A percentile compares a stretch with the other conserved stretches of the same genome.
phyloP scores from a whole-genome alignment of 37 sponge, comb jelly and placozoan genomes.

The Eunapius fragilis region DNA sequence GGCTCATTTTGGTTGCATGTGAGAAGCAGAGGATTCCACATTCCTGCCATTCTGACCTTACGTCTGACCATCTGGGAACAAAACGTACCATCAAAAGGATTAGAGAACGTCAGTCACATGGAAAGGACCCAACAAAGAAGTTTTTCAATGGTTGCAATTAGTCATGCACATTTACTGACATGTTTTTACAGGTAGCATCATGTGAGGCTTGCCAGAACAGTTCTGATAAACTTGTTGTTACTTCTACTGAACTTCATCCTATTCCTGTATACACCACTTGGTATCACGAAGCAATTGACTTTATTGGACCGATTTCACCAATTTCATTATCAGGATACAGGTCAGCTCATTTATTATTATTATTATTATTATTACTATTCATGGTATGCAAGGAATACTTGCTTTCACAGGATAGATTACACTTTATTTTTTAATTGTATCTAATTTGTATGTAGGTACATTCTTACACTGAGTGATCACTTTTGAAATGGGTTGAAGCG shows the following conservation, averaged over 20 bases:
- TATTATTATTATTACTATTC: no score
- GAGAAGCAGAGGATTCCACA: background rate
- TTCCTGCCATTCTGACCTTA: conserved; percentile 16
- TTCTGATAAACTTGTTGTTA: background rate
- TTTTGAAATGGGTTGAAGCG: conserved; percentile 37
- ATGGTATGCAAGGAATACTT: no score
- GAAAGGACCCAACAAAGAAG: background rate
- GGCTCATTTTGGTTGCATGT: no score
- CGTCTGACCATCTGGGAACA: conserved; percentile 25
- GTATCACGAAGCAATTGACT: background rate
- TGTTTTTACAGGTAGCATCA: no score
- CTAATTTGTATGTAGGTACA: no score
- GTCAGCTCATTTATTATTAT: no score
- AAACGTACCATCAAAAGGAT: background rate
- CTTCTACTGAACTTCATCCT: background rate
- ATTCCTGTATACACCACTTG: background rate
- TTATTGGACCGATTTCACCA: conserved; percentile 12
- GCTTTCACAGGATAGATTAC: no score
- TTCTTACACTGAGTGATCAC: conserved; percentile 27
- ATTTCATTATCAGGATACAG: background rate
- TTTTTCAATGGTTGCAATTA: no score
- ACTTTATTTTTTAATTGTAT: no score
- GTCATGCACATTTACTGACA: no score
- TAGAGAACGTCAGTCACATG: conserved; percentile 24
- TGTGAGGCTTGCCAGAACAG: background rate